phyloP scores from a whole-genome alignment of 2,113 vertebrate genomes.

The Tetrao urogallus region DNA sequence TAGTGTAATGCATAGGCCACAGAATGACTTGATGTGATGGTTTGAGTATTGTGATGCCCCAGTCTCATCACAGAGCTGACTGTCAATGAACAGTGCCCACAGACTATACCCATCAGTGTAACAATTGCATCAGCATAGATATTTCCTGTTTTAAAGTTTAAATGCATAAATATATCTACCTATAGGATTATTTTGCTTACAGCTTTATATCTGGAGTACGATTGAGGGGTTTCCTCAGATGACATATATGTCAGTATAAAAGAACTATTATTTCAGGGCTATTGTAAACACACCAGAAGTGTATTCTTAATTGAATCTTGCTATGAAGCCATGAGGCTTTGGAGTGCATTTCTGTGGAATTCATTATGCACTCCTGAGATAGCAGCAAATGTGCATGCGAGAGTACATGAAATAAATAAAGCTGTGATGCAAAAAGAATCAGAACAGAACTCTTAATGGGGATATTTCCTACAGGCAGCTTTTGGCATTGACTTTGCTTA shows the following conservation, averaged over 20 bases:
- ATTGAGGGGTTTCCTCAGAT: not conserved
- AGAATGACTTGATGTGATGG: not conserved
- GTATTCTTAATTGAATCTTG: not conserved
- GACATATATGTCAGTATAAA: not conserved
- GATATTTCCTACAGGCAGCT: constrained; percentile 4
- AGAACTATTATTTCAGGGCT: not conserved
- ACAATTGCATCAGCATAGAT: not conserved
- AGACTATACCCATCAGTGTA: not conserved
- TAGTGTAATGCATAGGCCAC: not conserved
- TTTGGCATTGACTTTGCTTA: constrained; percentile 23
- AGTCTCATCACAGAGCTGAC: not conserved
- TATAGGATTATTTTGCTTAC: not conserved
- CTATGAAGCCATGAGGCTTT: not conserved
- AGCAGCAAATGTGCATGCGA: not conserved
- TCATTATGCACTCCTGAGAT: not conserved
- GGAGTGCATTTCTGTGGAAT: not conserved
- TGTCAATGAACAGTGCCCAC: not conserved
- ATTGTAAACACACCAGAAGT: not conserved
- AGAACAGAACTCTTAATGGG: not conserved
- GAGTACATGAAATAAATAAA: not conserved
- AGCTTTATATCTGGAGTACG: not conserved
- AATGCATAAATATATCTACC: not conserved
- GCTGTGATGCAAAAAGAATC: not conserved
- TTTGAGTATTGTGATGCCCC: not conserved
- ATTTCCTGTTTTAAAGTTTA: not conserved